Percentiles rank a stretch among this genome's conserved stretches.
Evolutionary conservation across 2,888 invertebrate species (phyloP).

Genomic region (Linhomoeus sp.): DNA sequence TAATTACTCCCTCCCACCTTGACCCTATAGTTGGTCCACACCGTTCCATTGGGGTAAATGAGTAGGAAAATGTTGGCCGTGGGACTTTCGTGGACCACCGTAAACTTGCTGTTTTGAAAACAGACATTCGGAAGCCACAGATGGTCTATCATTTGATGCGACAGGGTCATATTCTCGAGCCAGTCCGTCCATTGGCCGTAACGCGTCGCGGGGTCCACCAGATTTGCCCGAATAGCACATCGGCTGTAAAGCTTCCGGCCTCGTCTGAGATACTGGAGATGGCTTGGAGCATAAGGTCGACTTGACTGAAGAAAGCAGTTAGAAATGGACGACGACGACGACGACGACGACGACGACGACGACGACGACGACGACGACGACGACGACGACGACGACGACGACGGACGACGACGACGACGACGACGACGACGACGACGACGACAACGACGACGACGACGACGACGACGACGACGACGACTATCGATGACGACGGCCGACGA

Average conservation of each 20-base stretch:
- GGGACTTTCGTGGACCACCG: conserved; percentile 5
- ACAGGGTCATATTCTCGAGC: conserved; percentile 11
- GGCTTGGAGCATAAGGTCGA: conserved; percentile 4
- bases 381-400: no score
- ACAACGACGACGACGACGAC: no score
- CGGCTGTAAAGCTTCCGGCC: conserved; percentile 8
- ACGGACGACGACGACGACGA: no score
- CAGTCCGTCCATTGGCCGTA: conserved; percentile 9
- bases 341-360: no score
- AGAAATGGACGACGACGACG: no score
- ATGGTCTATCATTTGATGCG: conserved; percentile 18
- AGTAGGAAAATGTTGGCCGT: conserved; percentile 8
- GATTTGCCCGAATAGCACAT: conserved; percentile 8
- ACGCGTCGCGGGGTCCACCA: conserved; percentile 9
- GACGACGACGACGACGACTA: no score
- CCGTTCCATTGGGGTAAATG: conserved; percentile 7
- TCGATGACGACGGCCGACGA: no score
- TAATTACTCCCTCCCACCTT: conserved; percentile 4
- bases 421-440: no score
- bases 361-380: no score
- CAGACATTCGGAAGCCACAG: conserved; percentile 21
- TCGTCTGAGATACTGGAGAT: conserved; percentile 8
- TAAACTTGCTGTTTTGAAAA: conserved; percentile 8
- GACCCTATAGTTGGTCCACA: conserved; percentile 8
- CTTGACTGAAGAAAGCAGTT: no score